Conservation (phyloP, 2,113 vertebrate genomes). For the Peucedramus taeniatus region DNA sequence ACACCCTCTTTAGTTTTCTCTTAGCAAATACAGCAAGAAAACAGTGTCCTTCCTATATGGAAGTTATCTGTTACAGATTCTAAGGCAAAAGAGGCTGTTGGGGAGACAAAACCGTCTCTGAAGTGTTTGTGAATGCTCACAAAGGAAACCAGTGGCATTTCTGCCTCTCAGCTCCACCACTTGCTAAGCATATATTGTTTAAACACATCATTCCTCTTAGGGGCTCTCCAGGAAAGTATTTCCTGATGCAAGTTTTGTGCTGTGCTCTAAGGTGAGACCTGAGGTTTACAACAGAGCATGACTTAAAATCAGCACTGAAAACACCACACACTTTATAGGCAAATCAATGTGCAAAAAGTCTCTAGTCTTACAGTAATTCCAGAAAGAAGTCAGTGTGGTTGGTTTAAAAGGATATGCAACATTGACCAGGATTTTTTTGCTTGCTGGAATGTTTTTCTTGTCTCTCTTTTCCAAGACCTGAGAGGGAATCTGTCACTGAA, state of each 20-base stretch:
- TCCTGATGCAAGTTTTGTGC: background rate
- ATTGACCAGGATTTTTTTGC: background rate
- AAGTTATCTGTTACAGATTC: background rate
- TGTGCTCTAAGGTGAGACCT: background rate
- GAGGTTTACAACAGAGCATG: background rate
- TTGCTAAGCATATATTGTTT: background rate
- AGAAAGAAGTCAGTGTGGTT: background rate
- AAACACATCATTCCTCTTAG: background rate
- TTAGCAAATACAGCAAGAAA: background rate
- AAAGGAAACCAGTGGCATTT: background rate
- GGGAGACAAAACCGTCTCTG: background rate
- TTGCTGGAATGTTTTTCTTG: background rate
- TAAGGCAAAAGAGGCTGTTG: background rate
- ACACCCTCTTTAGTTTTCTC: background rate
- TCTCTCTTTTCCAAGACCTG: background rate
- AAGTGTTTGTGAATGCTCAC: background rate
- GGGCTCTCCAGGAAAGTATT: background rate
- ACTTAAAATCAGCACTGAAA: background rate
- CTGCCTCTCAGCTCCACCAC: background rate
- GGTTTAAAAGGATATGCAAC: background rate
- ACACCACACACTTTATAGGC: background rate
- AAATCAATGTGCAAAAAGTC: background rate
- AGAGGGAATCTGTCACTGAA: background rate
- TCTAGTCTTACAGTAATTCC: background rate
- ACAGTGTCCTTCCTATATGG: rapidly evolving